Evolutionary conservation across 2,888 invertebrate species (phyloP).

Genomic region (Agriopis aurantiaria): DNA sequence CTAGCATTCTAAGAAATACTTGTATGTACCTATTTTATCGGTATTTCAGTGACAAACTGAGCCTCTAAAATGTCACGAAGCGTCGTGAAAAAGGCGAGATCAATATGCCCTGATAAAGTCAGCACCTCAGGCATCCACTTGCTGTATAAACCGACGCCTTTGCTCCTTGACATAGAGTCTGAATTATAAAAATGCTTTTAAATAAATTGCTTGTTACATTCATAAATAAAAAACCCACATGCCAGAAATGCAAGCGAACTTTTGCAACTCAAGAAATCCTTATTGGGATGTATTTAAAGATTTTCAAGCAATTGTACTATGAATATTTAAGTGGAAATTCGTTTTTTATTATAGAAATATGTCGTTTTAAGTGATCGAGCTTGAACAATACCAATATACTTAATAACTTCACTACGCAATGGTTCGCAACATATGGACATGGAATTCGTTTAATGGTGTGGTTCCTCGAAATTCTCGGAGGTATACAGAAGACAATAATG

Average conservation of each 20-base stretch:
- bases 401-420: conserved; percentile 77
- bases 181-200: neutral
- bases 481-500: conserved; percentile 27
- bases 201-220: conserved; percentile 13
- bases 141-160: neutral
- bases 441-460: conserved; percentile 69
- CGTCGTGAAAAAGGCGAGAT: conserved; percentile 14
- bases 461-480: conserved; percentile 53
- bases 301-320: conserved; percentile 27
- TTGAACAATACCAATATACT: conserved; percentile 66
- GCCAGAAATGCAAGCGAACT: conserved; percentile 26
- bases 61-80: conserved; percentile 3
- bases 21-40: neutral
- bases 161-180: neutral
- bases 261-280: conserved; percentile 17
- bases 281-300: conserved; percentile 19
- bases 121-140: neutral
- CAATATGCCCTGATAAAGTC: neutral
- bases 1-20: too few species aligned
- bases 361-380: conserved; percentile 44
- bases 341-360: conserved; percentile 31
- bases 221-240: conserved; percentile 29
- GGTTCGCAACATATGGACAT: conserved; percentile 62
- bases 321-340: conserved; percentile 35
- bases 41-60: conserved; percentile 1